Conservation (phyloP, 2,113 vertebrate genomes). For the Echinops telfairi region DNA sequence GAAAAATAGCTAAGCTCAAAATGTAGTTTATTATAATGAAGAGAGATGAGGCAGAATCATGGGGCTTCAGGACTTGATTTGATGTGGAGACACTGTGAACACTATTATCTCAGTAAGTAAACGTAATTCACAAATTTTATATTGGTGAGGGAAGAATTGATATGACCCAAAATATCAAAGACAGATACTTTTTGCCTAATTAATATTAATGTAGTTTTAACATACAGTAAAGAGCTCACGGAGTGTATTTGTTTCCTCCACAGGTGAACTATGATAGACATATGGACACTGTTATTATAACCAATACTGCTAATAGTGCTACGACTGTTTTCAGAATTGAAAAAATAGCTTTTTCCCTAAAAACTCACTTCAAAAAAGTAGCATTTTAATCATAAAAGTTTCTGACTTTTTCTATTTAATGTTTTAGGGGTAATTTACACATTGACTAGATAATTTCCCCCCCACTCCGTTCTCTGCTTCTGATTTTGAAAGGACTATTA, state of each 20-base stretch:
- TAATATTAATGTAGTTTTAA: not conserved
- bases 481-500: conserved; percentile 16
- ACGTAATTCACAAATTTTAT: conserved; percentile 23
- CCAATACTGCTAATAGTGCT: not conserved
- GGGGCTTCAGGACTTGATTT: not conserved
- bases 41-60: not conserved
- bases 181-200: conserved; percentile 38
- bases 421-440: conserved; percentile 36
- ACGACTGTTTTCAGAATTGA: conserved; percentile 50
- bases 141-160: conserved; percentile 20
- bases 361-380: not conserved
- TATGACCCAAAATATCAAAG: not conserved
- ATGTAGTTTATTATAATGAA: conserved; percentile 27
- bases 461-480: not conserved
- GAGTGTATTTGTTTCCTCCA: conserved; percentile 1
- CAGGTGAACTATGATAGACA: not conserved
- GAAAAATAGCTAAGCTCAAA: conserved; percentile 52
- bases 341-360: conserved; percentile 57
- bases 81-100: not conserved
- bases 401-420: conserved; percentile 24
- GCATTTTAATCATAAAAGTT: not conserved
- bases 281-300: not conserved
- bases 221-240: not conserved
- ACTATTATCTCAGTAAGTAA: conserved; percentile 38
- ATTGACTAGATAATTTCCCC: not conserved